These are phyloP conservation scores for Hystrix brachyura DNA, from an alignment of 2,113 vertebrate genomes.

Conservation along the genomic window DNA sequence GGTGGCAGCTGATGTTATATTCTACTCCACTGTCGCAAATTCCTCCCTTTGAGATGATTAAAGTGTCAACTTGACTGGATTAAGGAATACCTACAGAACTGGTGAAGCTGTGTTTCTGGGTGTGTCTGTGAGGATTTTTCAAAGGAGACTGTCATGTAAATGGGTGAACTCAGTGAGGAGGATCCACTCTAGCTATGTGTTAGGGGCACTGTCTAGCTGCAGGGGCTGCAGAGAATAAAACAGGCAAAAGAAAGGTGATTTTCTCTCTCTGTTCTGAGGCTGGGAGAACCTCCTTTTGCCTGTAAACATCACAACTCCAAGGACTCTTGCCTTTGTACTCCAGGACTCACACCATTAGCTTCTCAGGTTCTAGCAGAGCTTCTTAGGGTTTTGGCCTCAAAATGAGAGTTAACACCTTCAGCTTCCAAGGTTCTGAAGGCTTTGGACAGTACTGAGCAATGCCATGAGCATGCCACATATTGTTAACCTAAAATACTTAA, in stretches of 20 bases:
- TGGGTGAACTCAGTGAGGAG: background rate
- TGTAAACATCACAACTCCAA: background rate
- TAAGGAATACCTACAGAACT: background rate
- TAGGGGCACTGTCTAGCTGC: background rate
- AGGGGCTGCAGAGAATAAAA: background rate
- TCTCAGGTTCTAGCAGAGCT: background rate
- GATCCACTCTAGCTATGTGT: background rate
- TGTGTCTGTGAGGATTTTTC: background rate
- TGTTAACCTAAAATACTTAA: background rate
- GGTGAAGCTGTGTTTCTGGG: background rate
- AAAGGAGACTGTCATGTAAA: background rate
- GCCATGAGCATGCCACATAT: background rate
- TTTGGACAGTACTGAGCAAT: background rate
- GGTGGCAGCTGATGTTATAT: background rate
- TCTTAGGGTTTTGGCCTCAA: background rate
- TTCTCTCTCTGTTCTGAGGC: background rate
- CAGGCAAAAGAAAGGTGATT: background rate
- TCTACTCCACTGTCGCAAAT: background rate
- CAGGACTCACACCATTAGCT: background rate
- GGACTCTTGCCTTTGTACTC: background rate
- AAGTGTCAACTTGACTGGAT: background rate
- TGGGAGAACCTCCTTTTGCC: background rate
- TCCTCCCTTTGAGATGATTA: background rate
- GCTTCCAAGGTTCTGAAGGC: background rate
- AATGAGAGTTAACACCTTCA: background rate